These are phyloP conservation scores for Chlamydotis undulata DNA, from an alignment of 2,113 vertebrate species.

Conservation along the genomic window DNA sequence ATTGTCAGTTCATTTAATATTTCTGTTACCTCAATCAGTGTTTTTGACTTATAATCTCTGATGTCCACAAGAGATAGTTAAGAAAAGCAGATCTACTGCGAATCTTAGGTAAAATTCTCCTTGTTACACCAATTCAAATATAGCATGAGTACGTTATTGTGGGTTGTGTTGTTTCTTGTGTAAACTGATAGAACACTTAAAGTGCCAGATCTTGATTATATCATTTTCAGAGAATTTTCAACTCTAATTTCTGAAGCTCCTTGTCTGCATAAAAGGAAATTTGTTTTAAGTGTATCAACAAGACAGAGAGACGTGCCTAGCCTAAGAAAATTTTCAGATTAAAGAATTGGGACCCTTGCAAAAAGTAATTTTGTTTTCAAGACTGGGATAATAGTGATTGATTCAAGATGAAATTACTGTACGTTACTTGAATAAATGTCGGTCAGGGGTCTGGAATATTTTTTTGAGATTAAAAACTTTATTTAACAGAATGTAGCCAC, in stretches of 20 bases:
- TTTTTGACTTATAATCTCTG: background rate
- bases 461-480: background rate
- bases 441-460: background rate
- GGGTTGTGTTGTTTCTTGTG: background rate
- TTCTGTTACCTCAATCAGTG: background rate
- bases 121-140: background rate
- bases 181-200: background rate
- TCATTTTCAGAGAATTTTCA: background rate
- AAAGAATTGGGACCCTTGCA: background rate
- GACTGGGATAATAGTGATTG: background rate
- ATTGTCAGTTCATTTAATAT: background rate
- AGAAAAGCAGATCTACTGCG: background rate
- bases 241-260: background rate
- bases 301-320: background rate
- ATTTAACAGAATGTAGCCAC: background rate
- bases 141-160: background rate
- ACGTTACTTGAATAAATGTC: background rate
- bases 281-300: background rate
- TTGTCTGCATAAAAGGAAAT: background rate
- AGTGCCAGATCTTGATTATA: no score
- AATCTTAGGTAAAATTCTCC: background rate
- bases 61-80: background rate
- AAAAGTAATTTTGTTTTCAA: background rate
- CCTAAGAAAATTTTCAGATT: background rate
- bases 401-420: background rate